Conservation (phyloP, 2,888 invertebrate species). For the Girardia tigrina region DNA sequence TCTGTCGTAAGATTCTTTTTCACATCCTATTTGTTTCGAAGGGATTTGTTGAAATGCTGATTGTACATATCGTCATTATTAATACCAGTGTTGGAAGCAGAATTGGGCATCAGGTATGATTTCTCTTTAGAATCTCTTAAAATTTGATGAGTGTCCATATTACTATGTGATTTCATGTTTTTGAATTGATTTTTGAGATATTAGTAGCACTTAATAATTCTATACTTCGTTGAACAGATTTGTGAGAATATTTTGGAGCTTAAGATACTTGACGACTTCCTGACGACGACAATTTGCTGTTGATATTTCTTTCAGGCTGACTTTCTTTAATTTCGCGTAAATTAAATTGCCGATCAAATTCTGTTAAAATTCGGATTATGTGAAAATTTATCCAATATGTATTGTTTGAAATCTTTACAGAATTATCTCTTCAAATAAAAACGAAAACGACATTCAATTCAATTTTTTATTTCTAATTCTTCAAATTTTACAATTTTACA, state of each 20-base stretch:
- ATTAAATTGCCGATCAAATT: conserved; percentile 3
- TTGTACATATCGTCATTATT: conserved; percentile 3
- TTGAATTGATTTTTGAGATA: neutral
- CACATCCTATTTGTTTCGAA: neutral
- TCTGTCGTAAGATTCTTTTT: neutral
- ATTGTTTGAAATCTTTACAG: too few relatives aligned
- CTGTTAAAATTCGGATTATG: too few relatives aligned
- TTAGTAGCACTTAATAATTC: conserved; percentile 19
- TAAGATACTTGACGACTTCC: neutral
- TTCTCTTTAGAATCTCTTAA: conserved; percentile 1
- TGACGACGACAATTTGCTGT: neutral
- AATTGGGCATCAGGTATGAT: conserved; percentile 13
- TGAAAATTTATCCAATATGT: too few relatives aligned
- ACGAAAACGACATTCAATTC: too few relatives aligned
- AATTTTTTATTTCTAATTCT: too few relatives aligned
- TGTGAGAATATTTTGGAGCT: neutral
- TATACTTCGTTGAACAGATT: neutral
- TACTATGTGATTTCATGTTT: neutral
- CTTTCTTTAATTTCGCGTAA: neutral
- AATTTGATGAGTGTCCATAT: conserved; percentile 1
- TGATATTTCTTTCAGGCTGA: neutral
- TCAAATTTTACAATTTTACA: too few relatives aligned
- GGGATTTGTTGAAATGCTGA: conserved; percentile 8
- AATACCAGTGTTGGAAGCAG: neutral
- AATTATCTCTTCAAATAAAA: too few relatives aligned